These are phyloP conservation scores for Acronicta psi DNA, from an alignment of 2,888 invertebrate species.

Conservation along the genomic window DNA sequence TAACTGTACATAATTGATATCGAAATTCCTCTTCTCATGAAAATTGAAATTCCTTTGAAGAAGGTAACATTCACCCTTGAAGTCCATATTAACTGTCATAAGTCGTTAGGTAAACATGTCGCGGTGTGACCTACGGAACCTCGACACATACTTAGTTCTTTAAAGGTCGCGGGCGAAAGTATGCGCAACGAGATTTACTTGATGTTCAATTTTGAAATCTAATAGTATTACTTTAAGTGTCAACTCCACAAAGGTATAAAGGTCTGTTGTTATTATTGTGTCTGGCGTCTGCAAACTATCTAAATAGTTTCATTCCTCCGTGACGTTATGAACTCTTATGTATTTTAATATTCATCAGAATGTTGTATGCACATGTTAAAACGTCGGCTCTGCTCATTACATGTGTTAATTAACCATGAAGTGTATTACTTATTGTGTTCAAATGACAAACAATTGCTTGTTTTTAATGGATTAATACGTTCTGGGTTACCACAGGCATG, in stretches of 20 bases:
- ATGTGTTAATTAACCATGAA: conserved; percentile 43
- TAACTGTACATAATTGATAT: conserved; percentile 12
- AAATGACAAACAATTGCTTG: background rate
- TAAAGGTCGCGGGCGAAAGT: conserved; percentile 59
- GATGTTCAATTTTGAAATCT: conserved; percentile 32
- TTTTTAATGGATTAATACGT: background rate
- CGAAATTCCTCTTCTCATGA: conserved; percentile 19
- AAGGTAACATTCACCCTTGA: conserved; percentile 23
- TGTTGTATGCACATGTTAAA: conserved; percentile 24
- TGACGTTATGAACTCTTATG: conserved; percentile 39
- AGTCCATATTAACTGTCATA: conserved; percentile 40
- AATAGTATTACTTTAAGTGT: conserved; percentile 29
- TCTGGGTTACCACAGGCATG: background rate
- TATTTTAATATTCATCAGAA: conserved; percentile 8
- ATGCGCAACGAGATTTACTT: conserved; percentile 22
- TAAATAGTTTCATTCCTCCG: conserved; percentile 56
- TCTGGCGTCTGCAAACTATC: conserved; percentile 50
- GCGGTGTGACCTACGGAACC: conserved; percentile 55
- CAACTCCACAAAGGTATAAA: conserved; percentile 11
- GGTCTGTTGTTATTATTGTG: conserved; percentile 36
- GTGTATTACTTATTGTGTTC: conserved; percentile 32
- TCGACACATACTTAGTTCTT: conserved; percentile 50
- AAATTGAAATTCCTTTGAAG: conserved; percentile 10
- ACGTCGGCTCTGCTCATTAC: conserved; percentile 26
- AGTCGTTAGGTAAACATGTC: conserved; percentile 51